Percentiles rank a stretch among this genome's conserved stretches.
These are phyloP conservation scores for Aselliscus stoliczkanus DNA, from an alignment of 2,797 vertebrate species.

Conservation along the genomic window DNA sequence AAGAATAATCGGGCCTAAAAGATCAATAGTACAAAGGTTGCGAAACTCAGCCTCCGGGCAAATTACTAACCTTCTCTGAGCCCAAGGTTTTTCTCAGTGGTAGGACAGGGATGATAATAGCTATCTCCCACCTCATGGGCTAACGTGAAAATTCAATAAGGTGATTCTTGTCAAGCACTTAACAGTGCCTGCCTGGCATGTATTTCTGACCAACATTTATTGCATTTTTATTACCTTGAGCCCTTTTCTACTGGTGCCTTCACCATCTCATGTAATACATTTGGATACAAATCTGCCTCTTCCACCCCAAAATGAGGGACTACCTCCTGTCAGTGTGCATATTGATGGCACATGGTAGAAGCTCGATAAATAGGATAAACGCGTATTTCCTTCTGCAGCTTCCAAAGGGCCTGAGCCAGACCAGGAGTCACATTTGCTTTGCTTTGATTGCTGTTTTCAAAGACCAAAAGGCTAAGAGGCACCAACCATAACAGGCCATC, in stretches of 20 bases:
- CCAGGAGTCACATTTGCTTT: background rate
- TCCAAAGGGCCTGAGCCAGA: background rate
- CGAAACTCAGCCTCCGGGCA: background rate
- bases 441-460: background rate
- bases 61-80: background rate
- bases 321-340: accelerated
- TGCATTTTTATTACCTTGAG: background rate
- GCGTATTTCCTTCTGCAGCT: background rate
- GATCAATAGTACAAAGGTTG: background rate
- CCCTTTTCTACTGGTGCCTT: background rate
- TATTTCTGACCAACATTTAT: too few species aligned
- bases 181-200: too few species aligned
- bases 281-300: background rate
- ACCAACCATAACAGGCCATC: background rate
- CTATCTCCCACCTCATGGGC: background rate
- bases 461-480: background rate
- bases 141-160: background rate
- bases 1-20: background rate
- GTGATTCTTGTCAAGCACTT: background rate
- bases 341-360: accelerated
- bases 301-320: background rate
- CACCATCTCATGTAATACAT: accelerated
- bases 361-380: too few species aligned
- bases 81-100: accelerated
- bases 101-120: too few species aligned